Conservation (phyloP, 1,140 invertebrate species). For the Ganaspis sp. region DNA sequence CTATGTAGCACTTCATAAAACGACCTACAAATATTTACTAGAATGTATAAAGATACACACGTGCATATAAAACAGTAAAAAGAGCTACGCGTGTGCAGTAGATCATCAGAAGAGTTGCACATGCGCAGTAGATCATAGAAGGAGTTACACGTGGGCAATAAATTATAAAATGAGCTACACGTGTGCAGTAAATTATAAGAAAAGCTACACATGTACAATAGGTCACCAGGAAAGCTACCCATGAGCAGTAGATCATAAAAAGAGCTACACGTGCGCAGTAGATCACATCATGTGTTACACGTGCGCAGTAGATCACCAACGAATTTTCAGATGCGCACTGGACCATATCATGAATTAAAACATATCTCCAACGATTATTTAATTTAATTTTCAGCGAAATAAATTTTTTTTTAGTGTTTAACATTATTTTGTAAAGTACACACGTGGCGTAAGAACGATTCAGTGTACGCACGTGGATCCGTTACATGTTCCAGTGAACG, state of each 20-base stretch:
- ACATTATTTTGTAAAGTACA: not conserved
- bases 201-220: not conserved
- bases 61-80: too few species aligned
- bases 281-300: not conserved
- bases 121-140: not conserved
- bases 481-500: constrained; percentile 24
- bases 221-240: not conserved
- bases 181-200: not conserved
- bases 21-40: too few species aligned
- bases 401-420: not conserved
- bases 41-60: too few species aligned
- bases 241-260: not conserved
- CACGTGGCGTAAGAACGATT: not conserved
- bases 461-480: constrained; percentile 17
- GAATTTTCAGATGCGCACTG: not conserved
- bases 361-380: not conserved
- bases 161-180: not conserved
- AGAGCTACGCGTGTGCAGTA: too few species aligned
- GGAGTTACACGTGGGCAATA: not conserved
- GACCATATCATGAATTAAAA: not conserved
- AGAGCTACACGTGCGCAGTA: not conserved
- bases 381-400: not conserved
- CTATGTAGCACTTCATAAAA: too few species aligned
- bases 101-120: not conserved
- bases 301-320: not conserved